Evolutionary conservation across 2,888 invertebrate genomes (phyloP), one percentile per base, ranked within the genome.

Genomic region (Yponomeuta plumbellus): DNA sequence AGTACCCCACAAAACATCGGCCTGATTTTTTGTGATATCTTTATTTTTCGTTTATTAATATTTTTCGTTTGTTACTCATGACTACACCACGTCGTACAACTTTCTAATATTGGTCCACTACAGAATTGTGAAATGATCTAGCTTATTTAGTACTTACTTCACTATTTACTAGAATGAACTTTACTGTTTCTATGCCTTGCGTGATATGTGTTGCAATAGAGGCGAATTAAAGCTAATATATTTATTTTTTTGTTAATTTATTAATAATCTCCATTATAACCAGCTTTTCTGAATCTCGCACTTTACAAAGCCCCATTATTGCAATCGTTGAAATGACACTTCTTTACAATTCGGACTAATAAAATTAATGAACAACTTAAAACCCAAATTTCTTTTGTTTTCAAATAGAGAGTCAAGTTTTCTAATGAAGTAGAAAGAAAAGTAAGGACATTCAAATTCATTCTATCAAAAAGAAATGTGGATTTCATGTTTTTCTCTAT

Each of bases 91-190:
- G 85, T 86, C 79, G 89, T 85, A 88, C 90, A 90, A 90, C 89
- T 91, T 91, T 91, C 90, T 91, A 90, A 91, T 90, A 90, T 91
- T 91, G 91, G 91, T 91, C 91, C 91, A 81, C 91, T 90, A 90
- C 88, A 81, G 81, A 87, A 85, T 90, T 86, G 85, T 86, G 88
- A 88, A 88, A 83, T 86, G 86, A 84, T 77, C 88, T 89, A 89
- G 80, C 87, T 87, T 87, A 87, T 73, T 72, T 68, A 13, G 82
- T 81, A 76, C 80, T 81, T 81, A 83, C 70, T 52, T 57, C 70
- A 68, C 83, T 89, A 88, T 17, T 85, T 77, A 80, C 88, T 88
- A 89, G 76, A 84, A 84, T 86, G 82, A 88, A 86, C 85, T 84
- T 87, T 84, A 78, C 83, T 77, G 80, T 83, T 78, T 81, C 86